phyloP scores from a whole-genome alignment of 2,113 vertebrate species.

The Equus quagga region DNA sequence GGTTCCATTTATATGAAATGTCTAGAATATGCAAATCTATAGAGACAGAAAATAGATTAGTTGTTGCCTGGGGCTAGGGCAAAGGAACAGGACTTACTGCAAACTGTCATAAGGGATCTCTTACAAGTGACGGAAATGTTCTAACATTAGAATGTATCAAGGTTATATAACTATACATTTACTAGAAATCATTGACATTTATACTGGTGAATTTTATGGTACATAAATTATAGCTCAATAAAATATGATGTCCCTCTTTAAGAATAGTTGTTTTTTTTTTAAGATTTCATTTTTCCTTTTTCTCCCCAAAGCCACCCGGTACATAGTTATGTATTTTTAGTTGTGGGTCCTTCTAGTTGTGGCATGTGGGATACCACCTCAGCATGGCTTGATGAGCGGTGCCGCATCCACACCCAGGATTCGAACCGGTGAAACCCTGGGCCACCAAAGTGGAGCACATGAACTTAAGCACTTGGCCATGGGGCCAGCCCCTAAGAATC shows the following conservation, averaged over 20 bases:
- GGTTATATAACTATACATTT: conserved; percentile 47
- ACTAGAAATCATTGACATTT: conserved; percentile 35
- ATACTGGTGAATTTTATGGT: conserved; percentile 33
- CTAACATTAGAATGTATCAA: conserved; percentile 34
- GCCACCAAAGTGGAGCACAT: no score
- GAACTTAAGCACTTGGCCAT: no score
- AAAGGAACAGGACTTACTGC: neutral
- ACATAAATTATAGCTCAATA: conserved; percentile 38
- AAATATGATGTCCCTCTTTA: neutral
- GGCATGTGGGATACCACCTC: no score
- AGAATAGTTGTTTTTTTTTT: no score
- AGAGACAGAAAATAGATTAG: conserved; percentile 48
- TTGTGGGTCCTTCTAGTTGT: no score
- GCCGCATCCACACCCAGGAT: no score
- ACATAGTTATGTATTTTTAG: no score
- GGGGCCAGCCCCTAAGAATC: neutral
- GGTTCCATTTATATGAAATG: conserved; percentile 33
- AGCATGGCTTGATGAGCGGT: no score
- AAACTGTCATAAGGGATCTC: neutral
- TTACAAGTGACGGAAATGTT: neutral
- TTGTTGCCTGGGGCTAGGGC: neutral
- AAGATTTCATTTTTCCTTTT: no score
- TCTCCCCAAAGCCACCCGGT: no score
- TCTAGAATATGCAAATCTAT: conserved; percentile 41
- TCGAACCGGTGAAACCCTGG: no score